Evolutionary conservation across 1,140 invertebrate species (phyloP).

Genomic region (Pseudomyrmex concolor): DNA sequence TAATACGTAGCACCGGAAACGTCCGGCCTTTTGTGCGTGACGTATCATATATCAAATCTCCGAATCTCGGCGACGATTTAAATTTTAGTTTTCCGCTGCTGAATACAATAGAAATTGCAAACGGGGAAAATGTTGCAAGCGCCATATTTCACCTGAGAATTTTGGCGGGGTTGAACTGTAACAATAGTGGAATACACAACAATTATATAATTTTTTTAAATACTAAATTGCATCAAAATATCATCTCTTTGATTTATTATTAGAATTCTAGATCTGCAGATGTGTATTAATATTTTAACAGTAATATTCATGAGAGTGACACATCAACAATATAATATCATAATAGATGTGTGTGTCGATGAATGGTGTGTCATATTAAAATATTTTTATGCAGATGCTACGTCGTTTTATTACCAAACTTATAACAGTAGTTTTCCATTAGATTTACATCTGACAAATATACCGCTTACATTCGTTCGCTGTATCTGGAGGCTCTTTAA

Average conservation of each 20-base stretch:
- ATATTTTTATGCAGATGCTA: too few relatives aligned
- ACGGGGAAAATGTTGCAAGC: conserved; percentile 32
- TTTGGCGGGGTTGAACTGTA: background rate
- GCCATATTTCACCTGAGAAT: conserved; percentile 37
- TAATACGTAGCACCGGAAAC: conserved; percentile 21
- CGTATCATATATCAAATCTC: conserved; percentile 37
- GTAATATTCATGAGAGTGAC: too few relatives aligned
- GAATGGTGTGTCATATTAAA: too few relatives aligned
- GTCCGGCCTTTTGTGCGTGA: conserved; percentile 5
- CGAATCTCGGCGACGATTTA: background rate
- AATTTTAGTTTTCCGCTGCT: conserved; percentile 43
- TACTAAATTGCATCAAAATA: too few relatives aligned
- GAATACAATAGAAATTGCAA: conserved; percentile 38
- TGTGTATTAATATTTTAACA: too few relatives aligned
- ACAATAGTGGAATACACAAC: conserved; percentile 6
- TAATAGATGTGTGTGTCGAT: too few relatives aligned
- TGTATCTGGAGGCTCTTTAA: background rate
- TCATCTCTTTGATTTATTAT: too few relatives aligned
- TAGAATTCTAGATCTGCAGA: too few relatives aligned
- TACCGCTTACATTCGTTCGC: background rate
- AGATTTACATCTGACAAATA: background rate
- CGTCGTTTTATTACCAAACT: too few relatives aligned
- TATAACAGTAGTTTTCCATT: background rate
- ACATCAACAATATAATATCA: too few relatives aligned
- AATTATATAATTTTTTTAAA: background rate